phyloP scores from a whole-genome alignment of 2,113 vertebrate genomes.

The Etheostoma spectabile region DNA sequence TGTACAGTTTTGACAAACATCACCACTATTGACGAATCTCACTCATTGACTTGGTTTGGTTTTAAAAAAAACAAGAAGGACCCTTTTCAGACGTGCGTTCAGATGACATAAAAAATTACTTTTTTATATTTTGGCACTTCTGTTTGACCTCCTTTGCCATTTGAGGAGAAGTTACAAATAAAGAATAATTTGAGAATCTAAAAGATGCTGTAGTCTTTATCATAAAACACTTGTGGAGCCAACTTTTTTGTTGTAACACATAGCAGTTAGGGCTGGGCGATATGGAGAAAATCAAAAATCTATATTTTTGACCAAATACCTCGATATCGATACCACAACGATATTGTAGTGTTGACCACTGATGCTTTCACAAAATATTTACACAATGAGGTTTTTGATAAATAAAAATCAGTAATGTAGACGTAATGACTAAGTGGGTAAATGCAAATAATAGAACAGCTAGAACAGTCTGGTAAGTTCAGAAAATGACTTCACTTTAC shows the following conservation, averaged over 20 bases:
- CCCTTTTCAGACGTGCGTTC: conserved; percentile 69
- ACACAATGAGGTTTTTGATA: too few species aligned
- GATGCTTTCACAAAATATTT: too few species aligned
- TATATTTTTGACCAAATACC: too few species aligned
- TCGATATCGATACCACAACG: too few species aligned
- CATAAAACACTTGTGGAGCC: background rate
- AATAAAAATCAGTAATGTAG: too few species aligned
- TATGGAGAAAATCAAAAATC: too few species aligned
- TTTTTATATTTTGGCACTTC: background rate
- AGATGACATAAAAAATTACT: conserved; percentile 3
- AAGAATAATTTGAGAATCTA: background rate
- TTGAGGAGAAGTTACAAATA: background rate
- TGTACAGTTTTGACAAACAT: conserved; percentile 72
- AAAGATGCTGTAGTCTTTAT: background rate
- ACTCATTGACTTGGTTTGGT: conserved; percentile 64
- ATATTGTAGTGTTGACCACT: too few species aligned
- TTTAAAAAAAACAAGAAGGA: conserved; percentile 64
- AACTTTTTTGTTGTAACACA: background rate
- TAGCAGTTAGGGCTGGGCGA: too few species aligned
- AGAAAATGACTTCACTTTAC: too few species aligned
- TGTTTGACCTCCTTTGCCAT: background rate
- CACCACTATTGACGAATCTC: conserved; percentile 50
- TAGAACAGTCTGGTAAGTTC: too few species aligned
- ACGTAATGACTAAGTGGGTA: too few species aligned
- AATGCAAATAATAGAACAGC: too few species aligned